phyloP scores from a whole-genome alignment of 2,797 vertebrate genomes.

The Cottoperca gobio region DNA sequence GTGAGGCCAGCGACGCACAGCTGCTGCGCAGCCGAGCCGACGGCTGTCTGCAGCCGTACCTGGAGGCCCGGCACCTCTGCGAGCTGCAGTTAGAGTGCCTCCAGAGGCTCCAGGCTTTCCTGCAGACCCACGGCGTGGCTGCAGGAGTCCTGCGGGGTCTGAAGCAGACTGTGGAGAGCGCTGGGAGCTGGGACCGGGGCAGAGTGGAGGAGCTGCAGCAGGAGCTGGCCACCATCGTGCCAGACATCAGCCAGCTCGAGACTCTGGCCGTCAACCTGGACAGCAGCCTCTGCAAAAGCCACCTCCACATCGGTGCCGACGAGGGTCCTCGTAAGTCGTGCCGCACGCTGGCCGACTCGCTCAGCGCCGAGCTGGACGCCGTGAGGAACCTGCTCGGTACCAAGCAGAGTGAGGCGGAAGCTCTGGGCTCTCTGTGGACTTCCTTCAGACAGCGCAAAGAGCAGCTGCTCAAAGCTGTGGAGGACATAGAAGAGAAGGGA shows the following conservation, averaged over 20 bases:
- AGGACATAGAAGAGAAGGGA: slow-evolving; percentile 93
- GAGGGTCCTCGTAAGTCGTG: slow-evolving; percentile 89
- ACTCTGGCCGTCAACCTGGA: slow-evolving; percentile 88
- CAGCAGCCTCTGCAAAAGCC: slow-evolving; percentile 90
- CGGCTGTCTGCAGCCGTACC: slow-evolving; percentile 90
- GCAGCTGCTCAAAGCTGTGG: slow-evolving; percentile 90
- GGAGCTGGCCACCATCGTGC: slow-evolving; percentile 84
- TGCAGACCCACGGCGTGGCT: slow-evolving; percentile 82
- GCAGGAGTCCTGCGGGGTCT: slow-evolving; percentile 83
- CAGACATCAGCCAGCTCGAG: slow-evolving; percentile 88
- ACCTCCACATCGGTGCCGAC: slow-evolving; percentile 87
- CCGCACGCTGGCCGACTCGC: slow-evolving; percentile 87
- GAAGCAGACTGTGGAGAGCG: slow-evolving; percentile 89
- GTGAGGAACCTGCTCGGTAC: slow-evolving; percentile 89
- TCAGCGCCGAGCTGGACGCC: slow-evolving; percentile 88
- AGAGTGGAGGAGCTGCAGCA: slow-evolving; percentile 89
- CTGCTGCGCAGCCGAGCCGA: slow-evolving; percentile 86
- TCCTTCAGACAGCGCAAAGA: slow-evolving; percentile 91
- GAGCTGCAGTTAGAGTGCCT: slow-evolving; percentile 87
- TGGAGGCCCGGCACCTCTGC: slow-evolving; percentile 88
- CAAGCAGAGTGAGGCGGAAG: slow-evolving; percentile 92
- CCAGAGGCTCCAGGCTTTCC: slow-evolving; percentile 86
- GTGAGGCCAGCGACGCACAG: slow-evolving; percentile 84
- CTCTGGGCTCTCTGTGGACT: slow-evolving; percentile 86
- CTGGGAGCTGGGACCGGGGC: slow-evolving; percentile 89